Evolutionary conservation across 2,113 vertebrate genomes (phyloP).

Genomic region (Struthio camelus): DNA sequence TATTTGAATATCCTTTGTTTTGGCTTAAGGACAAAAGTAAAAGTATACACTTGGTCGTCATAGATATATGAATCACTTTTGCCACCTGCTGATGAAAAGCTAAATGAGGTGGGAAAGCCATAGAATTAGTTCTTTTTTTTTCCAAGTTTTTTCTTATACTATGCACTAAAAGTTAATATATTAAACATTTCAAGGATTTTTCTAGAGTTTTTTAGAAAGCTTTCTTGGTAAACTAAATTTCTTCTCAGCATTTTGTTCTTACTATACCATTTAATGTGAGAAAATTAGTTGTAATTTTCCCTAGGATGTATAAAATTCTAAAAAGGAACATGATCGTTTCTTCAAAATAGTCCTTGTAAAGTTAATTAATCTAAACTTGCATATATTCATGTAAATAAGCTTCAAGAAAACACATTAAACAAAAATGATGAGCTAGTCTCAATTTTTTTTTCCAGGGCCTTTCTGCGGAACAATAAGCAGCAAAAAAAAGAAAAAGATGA

Average conservation of each 20-base stretch:
- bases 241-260: neutral
- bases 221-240: neutral
- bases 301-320: neutral
- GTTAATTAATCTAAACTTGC: neutral
- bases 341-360: neutral
- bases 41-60: neutral
- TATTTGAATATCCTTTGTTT: neutral
- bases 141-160: neutral
- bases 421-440: neutral
- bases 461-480: slow-evolving; percentile 90
- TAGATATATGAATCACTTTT: slow-evolving; percentile 20
- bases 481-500: slow-evolving; percentile 98
- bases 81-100: slow-evolving; percentile 42
- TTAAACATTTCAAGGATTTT: neutral
- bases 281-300: neutral
- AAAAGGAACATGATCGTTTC: neutral
- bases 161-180: neutral
- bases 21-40: neutral
- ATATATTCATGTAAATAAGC: neutral
- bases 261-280: neutral
- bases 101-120: neutral
- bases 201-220: neutral
- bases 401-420: neutral
- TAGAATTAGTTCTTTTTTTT: neutral
- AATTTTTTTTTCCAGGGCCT: slow-evolving; percentile 79